Percentiles rank a stretch among this genome's conserved stretches.
phyloP scores from a whole-genome alignment of 2,113 vertebrate genomes.

The Rutilus rutilus region DNA sequence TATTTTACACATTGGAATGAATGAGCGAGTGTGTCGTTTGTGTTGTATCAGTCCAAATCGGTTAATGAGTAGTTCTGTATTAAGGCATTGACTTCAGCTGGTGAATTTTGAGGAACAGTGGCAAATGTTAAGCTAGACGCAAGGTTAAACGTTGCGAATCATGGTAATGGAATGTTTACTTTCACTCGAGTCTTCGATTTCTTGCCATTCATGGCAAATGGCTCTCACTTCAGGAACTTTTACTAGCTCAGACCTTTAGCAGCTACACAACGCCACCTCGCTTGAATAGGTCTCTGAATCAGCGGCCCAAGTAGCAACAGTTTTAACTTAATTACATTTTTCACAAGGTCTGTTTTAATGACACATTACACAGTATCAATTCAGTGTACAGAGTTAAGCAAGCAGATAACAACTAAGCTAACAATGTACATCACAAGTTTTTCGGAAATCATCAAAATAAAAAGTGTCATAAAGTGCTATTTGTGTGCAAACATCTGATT shows the following conservation, averaged over 20 bases:
- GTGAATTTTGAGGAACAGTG: background rate
- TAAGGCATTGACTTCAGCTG: background rate
- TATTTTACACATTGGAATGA: too few species aligned
- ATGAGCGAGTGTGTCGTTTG: too few species aligned
- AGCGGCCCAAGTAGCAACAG: background rate
- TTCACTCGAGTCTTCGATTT: background rate
- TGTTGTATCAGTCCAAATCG: background rate
- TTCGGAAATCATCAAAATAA: background rate
- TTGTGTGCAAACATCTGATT: background rate
- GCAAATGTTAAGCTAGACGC: background rate
- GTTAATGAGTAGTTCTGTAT: background rate
- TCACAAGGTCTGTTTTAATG: background rate
- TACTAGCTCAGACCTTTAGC: background rate
- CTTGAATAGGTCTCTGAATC: background rate
- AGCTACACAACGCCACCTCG: background rate
- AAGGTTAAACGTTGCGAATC: constrained; percentile 8
- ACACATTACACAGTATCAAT: background rate
- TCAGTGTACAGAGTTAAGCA: background rate
- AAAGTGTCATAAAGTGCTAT: background rate
- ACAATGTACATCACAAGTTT: background rate
- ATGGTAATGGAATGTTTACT: constrained; percentile 30
- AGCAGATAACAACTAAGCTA: background rate
- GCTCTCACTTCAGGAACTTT: background rate
- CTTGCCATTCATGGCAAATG: background rate
- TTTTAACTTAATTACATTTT: too few species aligned